Evolutionary conservation across 2,113 vertebrate species (phyloP), one percentile per base, ranked within the genome.

Genomic region (Labeo catla): DNA sequence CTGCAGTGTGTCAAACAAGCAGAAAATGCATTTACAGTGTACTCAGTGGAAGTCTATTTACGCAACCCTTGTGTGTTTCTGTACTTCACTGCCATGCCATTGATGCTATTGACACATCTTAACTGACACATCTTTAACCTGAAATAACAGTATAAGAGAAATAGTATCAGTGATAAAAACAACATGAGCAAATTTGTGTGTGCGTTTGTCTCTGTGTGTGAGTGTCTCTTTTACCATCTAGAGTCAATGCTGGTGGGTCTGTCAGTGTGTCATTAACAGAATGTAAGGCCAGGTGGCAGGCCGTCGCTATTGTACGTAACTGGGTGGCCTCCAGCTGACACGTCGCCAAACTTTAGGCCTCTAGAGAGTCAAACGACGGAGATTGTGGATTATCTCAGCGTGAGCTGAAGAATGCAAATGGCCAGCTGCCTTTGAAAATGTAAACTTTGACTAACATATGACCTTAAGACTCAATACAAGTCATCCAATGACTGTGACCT

Each of bases 341-440:
- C 36, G 5, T 39, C 13, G 76, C 76, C 63, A 80, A 70, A 39
- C 36, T 43, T 3, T 47, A 68, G 65, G 76, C 61, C 23, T 47
- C 84, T 28, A 19, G 63, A 79, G 76, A 52, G 4, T 49, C 23
- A 23, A 52, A 54, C 34, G 45, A 52, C 45, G 12, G 13, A 45
- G 84, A 79, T 66, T 86, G 16, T 66, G 84, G 76, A 85, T 79
- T 66, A 79, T 52, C 49, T 47, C 84, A n/a, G 57, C 36, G 74
- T 66, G 84, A 78, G 45, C n/a, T 78, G 8, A 78, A 68, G 61
- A 66, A 65, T 78, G 45, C 36, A 52, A 70, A 82, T 50, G 28
- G 16, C n/a, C 79, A 19, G 57, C 23, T 81, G 79, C 21, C 79
- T 23, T 47, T 47, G 43, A 13, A 21, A 82, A 36, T 12, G 23